Base-by-base conservation (phyloP, 2,888 invertebrate species). In the Zaprionus lineosus region DNA sequence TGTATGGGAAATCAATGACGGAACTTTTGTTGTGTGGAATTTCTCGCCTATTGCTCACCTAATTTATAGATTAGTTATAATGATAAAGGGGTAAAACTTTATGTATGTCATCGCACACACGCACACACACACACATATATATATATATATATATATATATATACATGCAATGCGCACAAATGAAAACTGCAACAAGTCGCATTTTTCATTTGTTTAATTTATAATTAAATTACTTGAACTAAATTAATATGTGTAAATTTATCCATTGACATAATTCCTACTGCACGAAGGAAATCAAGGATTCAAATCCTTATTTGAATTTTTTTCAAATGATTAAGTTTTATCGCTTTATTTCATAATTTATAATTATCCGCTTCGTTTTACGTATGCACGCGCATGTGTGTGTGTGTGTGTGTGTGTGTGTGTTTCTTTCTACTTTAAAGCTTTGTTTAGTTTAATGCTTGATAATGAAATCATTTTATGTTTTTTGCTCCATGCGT, bases 391-490 rank as follows among this genome's bases (percentile, higher is more conserved):
- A 37, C 12, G 7, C 11, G 34, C 14, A 24, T 8, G 9, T 28
- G 7, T 12, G 18, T 43, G n/a, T 28, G 14, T 36, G 7, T 19
- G 4, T 26, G n/a, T 43, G 11, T 16, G 11, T 19, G 19, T 19
- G 19, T 19, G 19, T 5, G 19, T 19, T 3, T 36, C 9, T 36
- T 19, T 21, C 5, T 1, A 12, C 18, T 46, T 46, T 59, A 33
- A 36, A 46, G 50, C 64, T 65, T 65, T 64, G 55, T 43, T 66
- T 60, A 56, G 48, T 56, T 52, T 33, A 55, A 58, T 53, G 36
- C 29, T 55, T 52, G 46, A 59, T 28, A 64, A 48, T 47, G n/a
- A n/a, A n/a, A 48, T 48, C 44, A 65, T 60, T 56, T 56, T 61
- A 40, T 62, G 47, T 48, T 47, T 44, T 41, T 19, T 16, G 8